A percentile compares a stretch with the other conserved stretches of the same genome.
phyloP scores from a whole-genome alignment of 37 sponge, comb jelly and placozoan genomes.

The Diacarnus erythraeanus region DNA sequence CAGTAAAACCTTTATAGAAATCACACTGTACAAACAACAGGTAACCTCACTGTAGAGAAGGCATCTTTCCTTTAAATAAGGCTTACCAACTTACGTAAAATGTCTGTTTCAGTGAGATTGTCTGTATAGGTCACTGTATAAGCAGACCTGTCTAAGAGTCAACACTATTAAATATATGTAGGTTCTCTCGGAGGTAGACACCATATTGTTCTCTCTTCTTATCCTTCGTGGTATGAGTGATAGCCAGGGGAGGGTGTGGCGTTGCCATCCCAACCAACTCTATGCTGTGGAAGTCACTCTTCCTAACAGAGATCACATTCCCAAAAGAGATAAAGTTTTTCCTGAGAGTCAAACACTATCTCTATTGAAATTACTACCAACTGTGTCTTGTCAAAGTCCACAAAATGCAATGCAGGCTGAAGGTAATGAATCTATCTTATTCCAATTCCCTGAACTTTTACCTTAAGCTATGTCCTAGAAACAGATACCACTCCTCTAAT shows the following conservation, averaged over 20 bases:
- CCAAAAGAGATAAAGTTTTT: neutral
- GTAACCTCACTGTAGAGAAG: no score
- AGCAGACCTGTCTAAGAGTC: no score
- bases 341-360: conserved; percentile 13
- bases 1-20: no score
- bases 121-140: neutral
- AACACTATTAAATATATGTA: conserved; percentile 1
- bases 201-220: conserved; percentile 53
- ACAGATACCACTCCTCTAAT: no score
- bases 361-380: conserved; percentile 38
- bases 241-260: conserved; percentile 59
- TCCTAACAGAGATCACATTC: neutral
- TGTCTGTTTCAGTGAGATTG: neutral
- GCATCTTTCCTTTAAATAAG: neutral
- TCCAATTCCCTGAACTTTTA: no score
- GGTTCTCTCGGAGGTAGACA: conserved; percentile 38
- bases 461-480: no score
- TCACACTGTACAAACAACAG: no score
- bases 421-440: no score
- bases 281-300: conserved; percentile 69
- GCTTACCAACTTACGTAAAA: neutral
- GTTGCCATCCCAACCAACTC: conserved; percentile 36
- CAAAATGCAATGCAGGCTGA: no score
- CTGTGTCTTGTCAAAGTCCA: conserved; percentile 40
- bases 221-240: conserved; percentile 52